A percentile compares a stretch with the other conserved stretches of the same genome.
These are phyloP conservation scores for Latrodectus elegans DNA, from an alignment of 2,888 invertebrate genomes.

Conservation along the genomic window DNA sequence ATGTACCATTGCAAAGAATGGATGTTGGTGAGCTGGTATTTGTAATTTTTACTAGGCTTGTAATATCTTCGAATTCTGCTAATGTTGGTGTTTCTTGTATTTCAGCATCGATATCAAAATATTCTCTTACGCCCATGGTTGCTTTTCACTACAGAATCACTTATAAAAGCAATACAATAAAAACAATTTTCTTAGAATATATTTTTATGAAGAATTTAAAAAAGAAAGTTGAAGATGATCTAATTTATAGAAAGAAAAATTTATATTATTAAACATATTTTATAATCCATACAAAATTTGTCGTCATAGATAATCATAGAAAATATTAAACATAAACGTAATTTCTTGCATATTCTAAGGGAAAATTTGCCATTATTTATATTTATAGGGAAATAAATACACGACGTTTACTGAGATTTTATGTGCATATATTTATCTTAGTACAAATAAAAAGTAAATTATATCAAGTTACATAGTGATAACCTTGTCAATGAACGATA, in stretches of 20 bases:
- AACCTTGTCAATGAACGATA: no score
- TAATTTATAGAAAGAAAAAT: neutral
- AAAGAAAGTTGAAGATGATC: neutral
- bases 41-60: neutral
- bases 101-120: constrained; percentile 49
- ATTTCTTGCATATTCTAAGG: no score
- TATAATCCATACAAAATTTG: no score
- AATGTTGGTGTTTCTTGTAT: constrained; percentile 22
- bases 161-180: neutral
- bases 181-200: neutral
- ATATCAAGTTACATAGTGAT: no score
- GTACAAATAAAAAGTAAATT: no score
- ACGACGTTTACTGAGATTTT: no score
- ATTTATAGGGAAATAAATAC: no score
- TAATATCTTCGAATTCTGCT: constrained; percentile 20
- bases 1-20: constrained; percentile 21
- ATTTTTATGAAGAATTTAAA: neutral
- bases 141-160: neutral
- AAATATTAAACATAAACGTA: no score
- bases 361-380: no score
- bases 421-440: no score
- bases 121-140: constrained; percentile 23
- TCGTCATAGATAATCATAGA: no score
- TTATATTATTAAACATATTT: neutral
- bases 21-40: constrained; percentile 14